Base-by-base conservation (phyloP, 2,888 invertebrate genomes). In the Polylopha cassiicola region DNA sequence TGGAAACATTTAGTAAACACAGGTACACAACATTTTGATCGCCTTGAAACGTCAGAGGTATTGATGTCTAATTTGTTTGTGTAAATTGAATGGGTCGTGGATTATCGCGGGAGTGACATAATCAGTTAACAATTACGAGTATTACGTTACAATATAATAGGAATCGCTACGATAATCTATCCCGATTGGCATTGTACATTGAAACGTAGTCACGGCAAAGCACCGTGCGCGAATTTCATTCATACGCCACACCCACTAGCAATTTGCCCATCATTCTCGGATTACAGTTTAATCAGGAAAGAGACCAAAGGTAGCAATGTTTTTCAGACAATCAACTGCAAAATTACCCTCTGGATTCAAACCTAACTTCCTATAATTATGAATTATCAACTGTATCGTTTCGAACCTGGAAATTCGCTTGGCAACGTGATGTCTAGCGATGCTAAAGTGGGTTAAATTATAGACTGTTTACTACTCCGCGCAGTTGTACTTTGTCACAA, bases 201-300 rank as follows among this genome's bases (percentile, higher is more conserved):
- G 36, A 24, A 28, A 36, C 30, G 34, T 30, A 56, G n/a, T 15
- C 32, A n/a, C n/a, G 30, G 16, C 28, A 16, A 14, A 27, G 32
- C 34, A 22, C 28, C 32, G 31, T 59, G 58, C 62, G 66, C 66
- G 53, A 76, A 74, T 65, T 73, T 75, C 73, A 75, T 79, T 78
- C 72, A 74, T 69, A 60, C 61, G 55, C 53, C 60, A 64, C 66
- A 50, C 78, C 79, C 72, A 79, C 80, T 61, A 61, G 59, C 73
- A 77, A 73, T 79, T 73, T 69, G 58, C 50, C 52, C 53, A 57
- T 56, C 57, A 53, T 58, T 60, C 69, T 63, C 65, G 51, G 67
- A 68, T 73, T 71, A 73, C 68, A 51, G 44, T 58, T 59, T 73
- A 74, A 75, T 70, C 61, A 68, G 65, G 66, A 73, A 69, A 65